Evolutionary conservation across 1,140 invertebrate genomes (phyloP).

Genomic region (Holotrichia oblita): DNA sequence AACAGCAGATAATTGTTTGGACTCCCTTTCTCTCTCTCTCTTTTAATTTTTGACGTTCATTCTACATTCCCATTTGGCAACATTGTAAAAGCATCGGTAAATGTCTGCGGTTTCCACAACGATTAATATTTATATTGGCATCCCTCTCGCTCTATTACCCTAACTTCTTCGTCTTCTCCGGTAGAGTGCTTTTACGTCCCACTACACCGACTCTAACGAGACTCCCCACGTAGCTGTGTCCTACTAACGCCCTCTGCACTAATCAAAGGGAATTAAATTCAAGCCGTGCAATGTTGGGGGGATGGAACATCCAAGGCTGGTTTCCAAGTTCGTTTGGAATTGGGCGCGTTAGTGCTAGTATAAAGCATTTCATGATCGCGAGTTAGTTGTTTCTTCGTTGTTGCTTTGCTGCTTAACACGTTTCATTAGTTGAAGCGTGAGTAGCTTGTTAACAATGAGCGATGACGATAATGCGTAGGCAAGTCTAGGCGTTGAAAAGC

Average conservation of each 20-base stretch:
- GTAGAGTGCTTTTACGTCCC: neutral
- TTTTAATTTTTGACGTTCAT: neutral
- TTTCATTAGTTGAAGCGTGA: neutral
- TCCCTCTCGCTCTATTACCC: neutral
- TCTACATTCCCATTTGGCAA: neutral
- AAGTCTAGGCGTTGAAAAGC: too few relatives aligned
- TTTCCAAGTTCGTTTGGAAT: neutral
- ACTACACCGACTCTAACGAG: neutral
- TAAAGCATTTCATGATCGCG: neutral
- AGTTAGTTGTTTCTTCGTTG: neutral
- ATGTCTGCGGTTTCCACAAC: neutral
- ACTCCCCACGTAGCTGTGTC: neutral
- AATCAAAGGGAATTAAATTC: slow-evolving; percentile 13
- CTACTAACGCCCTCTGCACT: neutral
- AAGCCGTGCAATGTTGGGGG: neutral
- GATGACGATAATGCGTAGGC: too few relatives aligned
- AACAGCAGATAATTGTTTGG: neutral
- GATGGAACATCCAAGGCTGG: neutral
- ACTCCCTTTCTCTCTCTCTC: too few relatives aligned
- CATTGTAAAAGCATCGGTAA: too few relatives aligned
- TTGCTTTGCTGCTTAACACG: neutral
- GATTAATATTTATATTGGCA: slow-evolving; percentile 3
- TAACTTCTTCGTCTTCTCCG: neutral
- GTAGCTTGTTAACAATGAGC: slow-evolving; percentile 3
- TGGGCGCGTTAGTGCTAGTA: neutral